These are phyloP conservation scores for Diadromus collaris DNA, from an alignment of 2,888 invertebrate genomes.

Conservation along the genomic window DNA sequence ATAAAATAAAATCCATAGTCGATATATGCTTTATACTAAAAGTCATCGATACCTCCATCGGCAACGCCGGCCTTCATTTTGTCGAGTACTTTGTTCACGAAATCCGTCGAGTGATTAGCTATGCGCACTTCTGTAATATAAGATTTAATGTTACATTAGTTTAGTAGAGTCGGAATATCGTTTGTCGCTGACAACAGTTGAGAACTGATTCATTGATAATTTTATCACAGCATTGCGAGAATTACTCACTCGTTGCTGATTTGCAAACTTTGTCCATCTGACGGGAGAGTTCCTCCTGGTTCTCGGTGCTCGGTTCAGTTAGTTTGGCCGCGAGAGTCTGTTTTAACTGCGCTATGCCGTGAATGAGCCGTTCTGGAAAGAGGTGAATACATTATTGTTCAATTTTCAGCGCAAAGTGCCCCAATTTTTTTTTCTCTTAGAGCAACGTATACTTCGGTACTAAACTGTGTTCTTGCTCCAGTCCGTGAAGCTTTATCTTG, in stretches of 20 bases:
- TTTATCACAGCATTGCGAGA: slow-evolving; percentile 22
- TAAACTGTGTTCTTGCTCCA: slow-evolving; percentile 96
- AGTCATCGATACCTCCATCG: slow-evolving; percentile 89
- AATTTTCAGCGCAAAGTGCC: background rate
- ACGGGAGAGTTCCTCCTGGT: slow-evolving; percentile 85
- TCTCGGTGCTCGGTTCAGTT: slow-evolving; percentile 82
- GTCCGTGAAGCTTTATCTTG: slow-evolving; percentile 96
- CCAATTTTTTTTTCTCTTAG: background rate
- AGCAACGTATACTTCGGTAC: slow-evolving; percentile 52
- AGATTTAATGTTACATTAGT: slow-evolving; percentile 10
- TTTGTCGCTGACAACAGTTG: background rate
- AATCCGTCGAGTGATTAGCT: slow-evolving; percentile 95
- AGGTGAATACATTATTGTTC: slow-evolving; percentile 38
- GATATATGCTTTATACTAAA: slow-evolving; percentile 79
- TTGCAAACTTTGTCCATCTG: slow-evolving; percentile 87
- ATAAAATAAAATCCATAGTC: slow-evolving; percentile 60
- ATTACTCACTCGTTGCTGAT: slow-evolving; percentile 86
- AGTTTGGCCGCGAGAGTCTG: slow-evolving; percentile 87
- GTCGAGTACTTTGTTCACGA: slow-evolving; percentile 95
- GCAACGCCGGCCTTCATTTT: slow-evolving; percentile 91
- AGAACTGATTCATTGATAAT: background rate
- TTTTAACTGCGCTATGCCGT: slow-evolving; percentile 89
- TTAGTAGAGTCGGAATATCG: slow-evolving; percentile 10
- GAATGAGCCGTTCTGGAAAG: slow-evolving; percentile 88
- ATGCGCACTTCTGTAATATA: slow-evolving; percentile 88